Percentiles rank a stretch among this genome's conserved stretches.
Conservation (phyloP, 2,888 invertebrate genomes). For the Phortica magna region DNA sequence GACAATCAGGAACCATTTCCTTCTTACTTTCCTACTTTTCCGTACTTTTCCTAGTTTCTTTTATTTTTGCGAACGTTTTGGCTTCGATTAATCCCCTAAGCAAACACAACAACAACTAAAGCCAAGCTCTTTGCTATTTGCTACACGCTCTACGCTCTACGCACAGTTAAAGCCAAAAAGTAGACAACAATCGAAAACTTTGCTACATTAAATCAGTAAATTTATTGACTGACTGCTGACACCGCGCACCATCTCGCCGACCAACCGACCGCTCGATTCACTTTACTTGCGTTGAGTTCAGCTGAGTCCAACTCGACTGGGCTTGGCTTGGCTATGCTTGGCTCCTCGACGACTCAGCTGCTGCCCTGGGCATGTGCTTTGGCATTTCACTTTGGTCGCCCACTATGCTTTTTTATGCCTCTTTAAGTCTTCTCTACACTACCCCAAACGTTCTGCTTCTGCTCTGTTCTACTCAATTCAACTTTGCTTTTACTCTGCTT, state of each 20-base stretch:
- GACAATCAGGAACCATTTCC: not conserved
- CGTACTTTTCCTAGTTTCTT: too few relatives aligned
- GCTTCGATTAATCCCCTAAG: conserved; percentile 44
- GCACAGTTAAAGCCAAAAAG: conserved; percentile 13
- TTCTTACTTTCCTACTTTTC: not conserved
- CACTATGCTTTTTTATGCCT: conserved; percentile 31
- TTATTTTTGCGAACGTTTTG: not conserved
- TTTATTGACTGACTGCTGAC: conserved; percentile 59
- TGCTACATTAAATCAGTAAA: conserved; percentile 73
- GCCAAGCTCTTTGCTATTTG: not conserved
- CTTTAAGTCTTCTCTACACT: not conserved
- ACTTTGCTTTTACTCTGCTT: conserved; percentile 25
- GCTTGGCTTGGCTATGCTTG: not conserved
- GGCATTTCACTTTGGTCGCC: conserved; percentile 36
- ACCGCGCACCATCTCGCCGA: not conserved
- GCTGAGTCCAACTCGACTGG: not conserved
- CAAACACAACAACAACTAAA: conserved; percentile 7
- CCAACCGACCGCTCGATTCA: not conserved
- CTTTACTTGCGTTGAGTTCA: not conserved
- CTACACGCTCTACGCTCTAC: not conserved
- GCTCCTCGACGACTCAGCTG: not conserved
- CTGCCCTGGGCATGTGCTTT: conserved; percentile 51
- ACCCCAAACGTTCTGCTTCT: too few relatives aligned
- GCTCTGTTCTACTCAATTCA: conserved; percentile 14
- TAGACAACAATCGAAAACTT: conserved; percentile 68